Evolutionary conservation across 2,113 vertebrate species (phyloP), one percentile per base, ranked within the genome.

Genomic region (Austrofundulus limnaeus): DNA sequence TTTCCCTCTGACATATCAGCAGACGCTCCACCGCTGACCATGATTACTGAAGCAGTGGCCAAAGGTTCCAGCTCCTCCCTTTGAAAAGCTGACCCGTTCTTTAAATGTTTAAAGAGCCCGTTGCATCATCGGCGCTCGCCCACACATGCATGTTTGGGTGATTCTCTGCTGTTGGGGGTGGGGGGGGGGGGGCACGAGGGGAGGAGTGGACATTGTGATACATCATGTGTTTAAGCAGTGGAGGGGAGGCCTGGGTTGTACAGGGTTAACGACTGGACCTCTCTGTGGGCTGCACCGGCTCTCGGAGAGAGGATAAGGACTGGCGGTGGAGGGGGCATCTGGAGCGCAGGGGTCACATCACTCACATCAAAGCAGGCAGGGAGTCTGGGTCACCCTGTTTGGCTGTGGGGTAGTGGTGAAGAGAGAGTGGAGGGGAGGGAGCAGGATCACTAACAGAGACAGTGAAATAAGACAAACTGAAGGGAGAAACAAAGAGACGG

Each of bases 171-270:
- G 66, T 74, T 46, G 53, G 73, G 75, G 78, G 69, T 65, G 78
- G 85, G 75, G 13, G 55, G 28, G 48, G 76, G 78, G 77, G 75
- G 55, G n/a, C n/a, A n/a, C n/a, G 78, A 85, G 75, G 13, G 55
- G 28, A 45, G 76, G 78, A 76, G 75, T 57, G 81, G 85, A 75
- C 76, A 77, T 82, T 79, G 79, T 70, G 75, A 91, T 92, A 88
- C 89, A 92, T 92, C 89, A 91, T 91, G 84, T 87, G 82, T 87
- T 87, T 91, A 92, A 91, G 90, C 90, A 87, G 88, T 75, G 77
- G 83, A 83, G 57, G 66, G 68, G 85, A 89, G 78, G 86, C 71
- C 67, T 53, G 57, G 84, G 90, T 83, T 88, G 83, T 87, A 60
- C 41, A 64, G 85, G 92, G 92, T 92, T 92, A 93, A 93, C 92